phyloP scores from a whole-genome alignment of 1,140 invertebrate genomes.

The Zaprionus ghesquierei region DNA sequence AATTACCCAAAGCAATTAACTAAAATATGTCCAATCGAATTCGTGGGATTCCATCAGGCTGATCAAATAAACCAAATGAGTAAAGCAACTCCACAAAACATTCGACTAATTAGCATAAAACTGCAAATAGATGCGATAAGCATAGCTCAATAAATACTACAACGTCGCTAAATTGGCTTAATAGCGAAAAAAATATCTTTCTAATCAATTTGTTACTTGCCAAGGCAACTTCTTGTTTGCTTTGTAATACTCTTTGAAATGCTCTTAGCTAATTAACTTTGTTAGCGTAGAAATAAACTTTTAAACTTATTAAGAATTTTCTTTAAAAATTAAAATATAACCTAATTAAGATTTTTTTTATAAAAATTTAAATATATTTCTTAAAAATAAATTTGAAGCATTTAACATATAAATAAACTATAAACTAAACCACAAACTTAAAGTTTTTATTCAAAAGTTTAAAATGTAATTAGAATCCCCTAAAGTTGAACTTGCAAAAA shows the following conservation, averaged over 20 bases:
- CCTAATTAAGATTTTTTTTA: too few relatives aligned
- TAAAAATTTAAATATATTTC: too few relatives aligned
- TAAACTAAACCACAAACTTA: too few relatives aligned
- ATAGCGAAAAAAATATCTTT: neutral
- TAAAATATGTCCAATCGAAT: conserved; percentile 53
- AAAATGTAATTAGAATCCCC: too few relatives aligned
- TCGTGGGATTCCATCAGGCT: conserved; percentile 28
- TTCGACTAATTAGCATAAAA: conserved; percentile 56
- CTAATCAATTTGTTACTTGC: neutral
- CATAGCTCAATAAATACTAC: conserved; percentile 14
- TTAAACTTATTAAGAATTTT: neutral
- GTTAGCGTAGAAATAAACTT: neutral
- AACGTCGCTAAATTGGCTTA: neutral
- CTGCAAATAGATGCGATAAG: conserved; percentile 4
- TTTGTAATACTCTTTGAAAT: neutral
- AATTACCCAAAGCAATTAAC: conserved; percentile 73
- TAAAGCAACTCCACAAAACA: conserved; percentile 3
- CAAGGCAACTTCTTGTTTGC: neutral
- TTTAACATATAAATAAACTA: too few relatives aligned
- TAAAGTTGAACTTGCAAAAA: too few relatives aligned
- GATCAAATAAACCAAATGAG: conserved; percentile 51
- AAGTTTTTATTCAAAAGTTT: too few relatives aligned
- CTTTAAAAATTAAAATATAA: too few relatives aligned
- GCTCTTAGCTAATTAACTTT: neutral
- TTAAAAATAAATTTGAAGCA: too few relatives aligned